Evolutionary conservation across 2,113 vertebrate species (phyloP), one percentile per base, ranked within the genome.

Genomic region (Mola mola): DNA sequence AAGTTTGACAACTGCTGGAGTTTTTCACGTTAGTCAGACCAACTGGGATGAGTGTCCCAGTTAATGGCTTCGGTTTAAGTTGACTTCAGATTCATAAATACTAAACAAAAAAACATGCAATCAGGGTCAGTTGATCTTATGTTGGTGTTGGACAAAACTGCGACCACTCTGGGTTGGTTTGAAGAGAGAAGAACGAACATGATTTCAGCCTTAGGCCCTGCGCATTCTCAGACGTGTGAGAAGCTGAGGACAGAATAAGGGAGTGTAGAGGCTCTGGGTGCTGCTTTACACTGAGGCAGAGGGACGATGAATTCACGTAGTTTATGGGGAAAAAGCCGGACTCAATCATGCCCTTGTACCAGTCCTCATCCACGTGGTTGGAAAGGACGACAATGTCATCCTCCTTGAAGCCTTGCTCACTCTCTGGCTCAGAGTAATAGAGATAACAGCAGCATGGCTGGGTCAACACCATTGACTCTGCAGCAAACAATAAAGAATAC

Each of bases 311-410:
- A 94, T 95, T 91, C 29, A 98, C 95, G 33, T 98, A 98, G 87
- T 92, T 98, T 84, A 98, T 94, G 72, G 96, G 96, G 87, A 98
- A 98, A 89, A 97, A 97, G 58, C 95, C 96, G 0, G 95, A 96
- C 44, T 95, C 92, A 28, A 96, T 89, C 93, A 94, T 94, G 59
- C 96, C 96, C 77, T 97, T 96, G 0, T 95, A 98, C 96, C 96
- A 98, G 93, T 98, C 98, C 72, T 98, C 95, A 29, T 98, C 96
- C 17, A 97, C 96, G 82, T 95, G 95, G 88, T 94, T 96, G 82
- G 95, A 97, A 78, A 98, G 79, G 62, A 94, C 95, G 82, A 98
- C 96, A 92, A 98, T 56, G 91, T 96, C 94, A 1, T 95, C 95
- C 93, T 97, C 95, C 82, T 96, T 97, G 85, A 98, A 98, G 69